A percentile compares a stretch with the other conserved stretches of the same genome.
phyloP scores from a whole-genome alignment of 92 coral and sea anemone species.

The Porites divaricata region DNA sequence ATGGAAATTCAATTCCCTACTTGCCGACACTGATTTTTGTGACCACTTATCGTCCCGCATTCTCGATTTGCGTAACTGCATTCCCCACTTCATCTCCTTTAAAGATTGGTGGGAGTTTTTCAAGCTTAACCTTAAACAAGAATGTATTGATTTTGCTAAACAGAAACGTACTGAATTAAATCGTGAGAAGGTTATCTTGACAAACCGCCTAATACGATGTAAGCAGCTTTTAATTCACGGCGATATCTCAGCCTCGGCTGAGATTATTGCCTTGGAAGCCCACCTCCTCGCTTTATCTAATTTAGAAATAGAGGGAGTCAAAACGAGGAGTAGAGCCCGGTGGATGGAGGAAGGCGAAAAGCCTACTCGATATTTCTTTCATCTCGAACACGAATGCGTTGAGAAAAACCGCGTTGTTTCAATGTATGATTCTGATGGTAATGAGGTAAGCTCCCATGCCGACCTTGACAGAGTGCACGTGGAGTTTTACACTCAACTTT shows the following conservation, averaged over 20 bases:
- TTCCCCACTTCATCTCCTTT: not conserved
- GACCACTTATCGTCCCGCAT: not conserved
- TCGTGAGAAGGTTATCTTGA: too few relatives aligned
- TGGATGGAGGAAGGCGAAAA: conserved; percentile 56
- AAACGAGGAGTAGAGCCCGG: not conserved
- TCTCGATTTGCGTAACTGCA: not conserved
- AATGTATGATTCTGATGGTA: not conserved
- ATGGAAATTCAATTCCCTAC: conserved; percentile 27
- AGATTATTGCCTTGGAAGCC: not conserved
- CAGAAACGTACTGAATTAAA: too few relatives aligned
- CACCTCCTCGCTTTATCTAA: not conserved
- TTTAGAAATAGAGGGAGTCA: not conserved
- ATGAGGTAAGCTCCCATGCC: not conserved
- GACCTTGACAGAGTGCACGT: conserved; percentile 5
- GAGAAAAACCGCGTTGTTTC: not conserved
- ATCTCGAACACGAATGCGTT: not conserved
- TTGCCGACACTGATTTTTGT: not conserved
- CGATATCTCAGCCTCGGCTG: not conserved
- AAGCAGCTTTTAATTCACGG: not conserved
- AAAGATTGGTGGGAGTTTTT: conserved; percentile 47
- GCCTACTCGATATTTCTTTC: conserved; percentile 16
- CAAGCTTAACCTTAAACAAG: too few relatives aligned
- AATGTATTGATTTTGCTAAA: too few relatives aligned
- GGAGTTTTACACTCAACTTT: not conserved
- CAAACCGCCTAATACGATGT: too few relatives aligned